Conservation (phyloP, 2,888 invertebrate species). For the Lobophora halterata region DNA sequence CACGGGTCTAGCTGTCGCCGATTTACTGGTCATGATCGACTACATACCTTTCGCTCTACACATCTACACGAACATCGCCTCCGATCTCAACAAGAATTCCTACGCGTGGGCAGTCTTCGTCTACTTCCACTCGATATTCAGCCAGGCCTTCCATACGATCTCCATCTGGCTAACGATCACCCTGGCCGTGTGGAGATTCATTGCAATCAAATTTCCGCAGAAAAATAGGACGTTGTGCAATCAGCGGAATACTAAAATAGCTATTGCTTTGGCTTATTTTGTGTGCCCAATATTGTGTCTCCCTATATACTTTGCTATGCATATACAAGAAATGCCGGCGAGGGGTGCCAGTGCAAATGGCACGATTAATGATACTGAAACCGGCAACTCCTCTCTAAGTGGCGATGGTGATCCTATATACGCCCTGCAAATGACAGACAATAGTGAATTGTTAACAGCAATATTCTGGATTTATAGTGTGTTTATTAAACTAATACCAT, state of each 20-base stretch:
- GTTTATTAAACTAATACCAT: conserved; percentile 94
- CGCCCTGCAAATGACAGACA: conserved; percentile 83
- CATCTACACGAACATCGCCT: conserved; percentile 83
- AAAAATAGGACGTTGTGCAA: conserved; percentile 91
- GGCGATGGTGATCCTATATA: conserved; percentile 77
- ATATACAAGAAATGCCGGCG: conserved; percentile 77
- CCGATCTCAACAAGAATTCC: conserved; percentile 66
- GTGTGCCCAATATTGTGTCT: conserved; percentile 91
- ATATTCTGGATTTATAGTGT: conserved; percentile 97
- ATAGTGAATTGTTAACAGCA: conserved; percentile 82
- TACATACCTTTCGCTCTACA: conserved; percentile 95
- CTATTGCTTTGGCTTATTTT: conserved; percentile 88
- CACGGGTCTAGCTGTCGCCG: conserved; percentile 95
- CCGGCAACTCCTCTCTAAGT: conserved; percentile 40
- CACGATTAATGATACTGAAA: conserved; percentile 45
- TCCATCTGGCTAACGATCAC: conserved; percentile 96
- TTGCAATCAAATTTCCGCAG: conserved; percentile 92
- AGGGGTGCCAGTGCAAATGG: conserved; percentile 38
- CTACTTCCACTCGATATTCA: conserved; percentile 93
- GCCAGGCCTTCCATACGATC: conserved; percentile 93
- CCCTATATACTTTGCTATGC: conserved; percentile 90
- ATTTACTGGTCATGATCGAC: conserved; percentile 95
- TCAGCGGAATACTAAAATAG: conserved; percentile 87
- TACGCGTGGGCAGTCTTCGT: conserved; percentile 92
- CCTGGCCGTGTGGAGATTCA: conserved; percentile 95